These are phyloP conservation scores for Bungarus multicinctus DNA, from an alignment of 2,113 vertebrate species.

Conservation along the genomic window DNA sequence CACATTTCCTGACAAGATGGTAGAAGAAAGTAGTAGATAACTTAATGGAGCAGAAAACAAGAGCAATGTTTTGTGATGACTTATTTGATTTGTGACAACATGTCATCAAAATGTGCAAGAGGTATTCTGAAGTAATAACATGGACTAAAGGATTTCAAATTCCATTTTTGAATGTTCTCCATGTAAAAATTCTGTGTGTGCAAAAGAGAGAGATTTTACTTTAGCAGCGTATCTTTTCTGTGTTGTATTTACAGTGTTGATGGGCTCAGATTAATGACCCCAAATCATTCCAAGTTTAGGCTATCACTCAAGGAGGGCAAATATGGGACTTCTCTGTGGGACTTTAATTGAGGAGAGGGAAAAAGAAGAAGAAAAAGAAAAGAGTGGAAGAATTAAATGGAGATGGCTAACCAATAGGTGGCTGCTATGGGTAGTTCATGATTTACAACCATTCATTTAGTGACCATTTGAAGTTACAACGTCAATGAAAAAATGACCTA, in stretches of 20 bases:
- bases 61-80: neutral
- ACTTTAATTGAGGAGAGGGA: neutral
- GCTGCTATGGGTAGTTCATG: neutral
- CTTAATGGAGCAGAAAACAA: neutral
- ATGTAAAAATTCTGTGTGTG: neutral
- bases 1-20: neutral
- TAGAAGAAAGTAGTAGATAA: neutral
- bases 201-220: neutral
- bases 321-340: neutral
- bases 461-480: neutral
- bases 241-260: neutral
- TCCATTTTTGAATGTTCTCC: neutral
- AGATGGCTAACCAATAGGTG: neutral
- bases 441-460: neutral
- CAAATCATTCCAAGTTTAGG: neutral
- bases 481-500: neutral
- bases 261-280: neutral
- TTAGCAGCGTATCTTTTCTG: neutral
- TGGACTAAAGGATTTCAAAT: neutral
- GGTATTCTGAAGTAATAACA: neutral
- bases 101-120: neutral
- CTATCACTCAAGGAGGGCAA: neutral
- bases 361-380: neutral
- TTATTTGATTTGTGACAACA: neutral
- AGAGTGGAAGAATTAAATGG: neutral